Conservation (phyloP, 2,113 vertebrate species). For the Cochlearius cochlearius region DNA sequence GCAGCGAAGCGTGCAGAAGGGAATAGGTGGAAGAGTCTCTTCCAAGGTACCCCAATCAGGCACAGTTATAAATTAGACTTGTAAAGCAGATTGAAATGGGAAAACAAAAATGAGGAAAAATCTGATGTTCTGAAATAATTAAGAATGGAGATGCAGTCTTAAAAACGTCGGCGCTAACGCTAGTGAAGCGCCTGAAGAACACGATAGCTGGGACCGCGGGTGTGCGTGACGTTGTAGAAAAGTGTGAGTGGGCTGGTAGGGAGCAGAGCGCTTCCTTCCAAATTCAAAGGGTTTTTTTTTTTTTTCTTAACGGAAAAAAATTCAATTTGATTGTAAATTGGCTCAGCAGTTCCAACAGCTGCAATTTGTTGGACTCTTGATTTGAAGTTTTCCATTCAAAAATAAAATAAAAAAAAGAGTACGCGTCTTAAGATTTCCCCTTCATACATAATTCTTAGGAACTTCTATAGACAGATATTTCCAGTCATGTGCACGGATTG, state of each 20-base stretch:
- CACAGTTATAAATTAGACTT: neutral
- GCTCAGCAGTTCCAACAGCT: neutral
- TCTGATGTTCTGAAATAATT: neutral
- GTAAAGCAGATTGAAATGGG: neutral
- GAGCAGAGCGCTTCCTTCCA: neutral
- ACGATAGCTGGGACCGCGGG: neutral
- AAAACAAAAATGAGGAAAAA: neutral
- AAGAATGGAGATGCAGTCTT: neutral
- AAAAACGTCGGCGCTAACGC: neutral
- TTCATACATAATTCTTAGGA: neutral
- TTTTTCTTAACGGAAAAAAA: neutral
- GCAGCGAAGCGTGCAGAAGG: neutral
- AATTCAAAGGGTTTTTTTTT: neutral
- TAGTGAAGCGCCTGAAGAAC: neutral
- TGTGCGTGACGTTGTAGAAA: neutral
- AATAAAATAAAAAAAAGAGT: neutral
- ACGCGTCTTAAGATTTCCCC: neutral
- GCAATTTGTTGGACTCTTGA: neutral
- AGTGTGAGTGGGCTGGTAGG: neutral
- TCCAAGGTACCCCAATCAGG: neutral
- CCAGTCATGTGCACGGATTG: neutral
- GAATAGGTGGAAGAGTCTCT: constrained; percentile 2
- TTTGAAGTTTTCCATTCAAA: neutral
- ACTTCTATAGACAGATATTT: neutral
- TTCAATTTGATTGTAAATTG: neutral